Base-by-base conservation (phyloP, 2,113 vertebrate species). In the Centropus unirufus region DNA sequence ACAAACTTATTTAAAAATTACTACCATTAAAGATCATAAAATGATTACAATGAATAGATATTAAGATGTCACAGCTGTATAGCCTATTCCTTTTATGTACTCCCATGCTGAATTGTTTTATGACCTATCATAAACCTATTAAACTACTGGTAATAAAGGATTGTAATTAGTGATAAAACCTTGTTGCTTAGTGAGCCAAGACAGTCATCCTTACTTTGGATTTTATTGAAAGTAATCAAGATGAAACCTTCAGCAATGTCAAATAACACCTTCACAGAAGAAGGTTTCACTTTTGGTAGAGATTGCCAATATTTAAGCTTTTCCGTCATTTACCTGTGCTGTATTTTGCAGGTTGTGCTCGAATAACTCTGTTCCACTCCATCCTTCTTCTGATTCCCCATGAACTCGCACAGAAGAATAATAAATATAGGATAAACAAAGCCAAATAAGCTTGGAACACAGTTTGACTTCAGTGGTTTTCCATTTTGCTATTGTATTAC, bases 121-220 rank as follows among this genome's bases (percentile, higher is more conserved):
- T 98, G 98, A 98, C 97, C 98, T 98, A 98, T 98, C 98, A 98
- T 98, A 99, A 99, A 98, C 97, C 98, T 98, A 99, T 98, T 98
- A 98, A 98, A 99, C 98, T 98, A 98, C 98, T 97, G 98, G 98
- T 98, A 98, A 98, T 99, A 98, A 99, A 99, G 98, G 98, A 98
- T 98, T 98, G 98, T 98, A 98, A 99, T 99, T 98, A 99, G 98
- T 97, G 98, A 98, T 98, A 98, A 98, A 99, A 98, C 98, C 98
- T 98, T 98, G 98, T 98, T 98, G 98, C 98, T 99, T 98, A 98
- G 98, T 98, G 98, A 98, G 98, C 98, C 98, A 97, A 97, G 97
- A 97, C 98, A 98, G 97, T 97, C 98, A 98, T 98, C 98, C 98
- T 98, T 97, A 98, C 98, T 98, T 98, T 98, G 91, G 62, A 93